Evolutionary conservation across 2,113 vertebrate species (phyloP), one percentile per base, ranked within the genome.

Genomic region (Xenopus laevis): DNA sequence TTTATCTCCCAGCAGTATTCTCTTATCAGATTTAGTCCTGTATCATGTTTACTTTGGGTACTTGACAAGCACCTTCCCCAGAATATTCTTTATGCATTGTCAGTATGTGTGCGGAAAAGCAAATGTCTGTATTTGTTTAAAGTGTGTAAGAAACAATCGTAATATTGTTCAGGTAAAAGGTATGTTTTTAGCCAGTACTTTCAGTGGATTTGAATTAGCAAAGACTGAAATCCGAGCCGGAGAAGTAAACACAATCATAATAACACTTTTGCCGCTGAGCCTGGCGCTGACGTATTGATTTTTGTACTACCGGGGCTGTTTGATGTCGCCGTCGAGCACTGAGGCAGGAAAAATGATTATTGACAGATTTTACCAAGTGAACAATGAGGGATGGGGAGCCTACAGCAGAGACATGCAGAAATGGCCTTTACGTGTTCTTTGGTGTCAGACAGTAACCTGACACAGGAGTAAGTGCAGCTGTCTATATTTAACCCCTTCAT

Each of bases 271-370:
- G 67, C 78, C 0, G 59, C 71, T 79, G 76, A 78, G 71, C 30
- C 83, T 84, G 86, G 84, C 81, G 65, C 85, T 86, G 77, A 81
- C 74, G 18, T 87, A 90, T 86, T 80, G 86, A 89, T 90, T 89
- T 79, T 40, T 86, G 68, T 80, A 78, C 80, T 78, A 82, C 79
- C 65, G 76, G 68, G 66, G 63, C 78, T 85, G 75, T 89, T 90
- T 90, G 86, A 90, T 89, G 85, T 84, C 4, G 9, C 80, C 79
- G 81, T 74, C 71, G 46, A 84, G 80, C 79, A 84, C 68, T 79
- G 69, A 82, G 71, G 68, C 74, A 81, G 78, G 73, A 70, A 82
- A 79, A 84, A 80, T 78, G 74, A 74, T 81, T 82, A 87, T 82
- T 72, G 81, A 84, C 78, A 80, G 78, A 72, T 83, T 86, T 83